Conservation (phyloP, 2,888 invertebrate genomes). For the Drosophila merina region DNA sequence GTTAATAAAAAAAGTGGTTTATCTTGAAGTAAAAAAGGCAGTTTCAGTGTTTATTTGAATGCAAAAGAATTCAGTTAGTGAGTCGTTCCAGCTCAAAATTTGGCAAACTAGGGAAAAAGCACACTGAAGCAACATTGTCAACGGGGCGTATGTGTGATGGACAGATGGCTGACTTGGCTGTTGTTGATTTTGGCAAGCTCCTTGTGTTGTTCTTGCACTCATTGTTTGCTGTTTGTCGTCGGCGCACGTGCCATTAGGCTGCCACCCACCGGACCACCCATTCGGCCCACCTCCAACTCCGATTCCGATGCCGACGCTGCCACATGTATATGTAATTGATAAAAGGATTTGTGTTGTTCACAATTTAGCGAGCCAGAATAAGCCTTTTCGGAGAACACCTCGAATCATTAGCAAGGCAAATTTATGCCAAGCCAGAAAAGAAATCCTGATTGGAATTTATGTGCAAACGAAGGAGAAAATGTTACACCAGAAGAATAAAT, state of each 20-base stretch:
- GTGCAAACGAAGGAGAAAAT: not conserved
- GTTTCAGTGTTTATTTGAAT: too few relatives aligned
- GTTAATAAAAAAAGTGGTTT: too few relatives aligned
- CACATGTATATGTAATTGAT: slow-evolving; percentile 62
- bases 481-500: slow-evolving; percentile 5
- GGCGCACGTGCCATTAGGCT: slow-evolving; percentile 42
- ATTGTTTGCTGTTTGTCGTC: slow-evolving; percentile 41
- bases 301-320: not conserved
- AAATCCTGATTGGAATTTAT: slow-evolving; percentile 22
- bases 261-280: not conserved
- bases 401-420: slow-evolving; percentile 22
- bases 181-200: slow-evolving; percentile 49
- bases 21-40: too few relatives aligned
- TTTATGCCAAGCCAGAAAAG: slow-evolving; percentile 15
- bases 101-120: not conserved
- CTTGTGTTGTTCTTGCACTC: slow-evolving; percentile 42
- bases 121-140: slow-evolving; percentile 6
- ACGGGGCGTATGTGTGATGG: slow-evolving; percentile 52
- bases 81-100: not conserved
- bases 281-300: slow-evolving; percentile 1
- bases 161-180: slow-evolving; percentile 9
- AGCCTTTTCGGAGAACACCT: slow-evolving; percentile 8
- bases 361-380: slow-evolving; percentile 11
- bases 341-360: slow-evolving; percentile 45
- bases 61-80: too few relatives aligned